Percentiles rank a stretch among this genome's conserved stretches.
Conservation (phyloP, 2,113 vertebrate genomes). For the Paratilapia polleni region DNA sequence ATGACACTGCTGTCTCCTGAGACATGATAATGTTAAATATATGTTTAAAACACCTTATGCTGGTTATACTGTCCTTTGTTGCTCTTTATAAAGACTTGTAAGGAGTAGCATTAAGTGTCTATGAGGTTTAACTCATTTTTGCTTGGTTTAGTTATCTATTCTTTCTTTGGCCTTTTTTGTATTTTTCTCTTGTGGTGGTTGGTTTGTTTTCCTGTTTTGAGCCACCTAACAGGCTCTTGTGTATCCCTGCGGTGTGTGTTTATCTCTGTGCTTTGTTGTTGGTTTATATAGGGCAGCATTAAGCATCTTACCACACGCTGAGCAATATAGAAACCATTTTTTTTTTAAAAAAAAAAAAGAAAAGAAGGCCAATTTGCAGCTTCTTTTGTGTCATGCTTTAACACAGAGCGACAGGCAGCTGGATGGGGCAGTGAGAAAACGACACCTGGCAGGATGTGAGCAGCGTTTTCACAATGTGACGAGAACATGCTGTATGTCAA, state of each 20-base stretch:
- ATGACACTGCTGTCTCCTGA: background rate
- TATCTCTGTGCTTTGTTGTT: slow-evolving; percentile 16
- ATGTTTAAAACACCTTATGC: background rate
- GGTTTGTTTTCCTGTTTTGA: slow-evolving; percentile 26
- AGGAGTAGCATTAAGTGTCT: background rate
- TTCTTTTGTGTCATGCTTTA: background rate
- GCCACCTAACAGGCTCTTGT: background rate
- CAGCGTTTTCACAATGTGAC: background rate
- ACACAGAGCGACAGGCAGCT: background rate
- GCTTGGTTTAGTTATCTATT: background rate
- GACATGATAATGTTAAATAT: background rate
- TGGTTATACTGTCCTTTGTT: background rate
- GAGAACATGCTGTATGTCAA: background rate
- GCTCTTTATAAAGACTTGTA: background rate
- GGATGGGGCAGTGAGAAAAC: background rate
- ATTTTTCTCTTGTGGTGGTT: background rate
- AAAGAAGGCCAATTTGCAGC: background rate
- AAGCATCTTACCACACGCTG: background rate
- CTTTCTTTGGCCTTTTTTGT: background rate
- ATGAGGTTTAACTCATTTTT: background rate
- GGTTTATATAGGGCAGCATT: slow-evolving; percentile 8
- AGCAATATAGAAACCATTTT: background rate
- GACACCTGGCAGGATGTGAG: slow-evolving; percentile 2
- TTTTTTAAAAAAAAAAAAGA: too few relatives aligned
- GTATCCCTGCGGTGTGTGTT: background rate